Base-by-base conservation (phyloP, 2,888 invertebrate genomes). In the Eilema griseolum region DNA sequence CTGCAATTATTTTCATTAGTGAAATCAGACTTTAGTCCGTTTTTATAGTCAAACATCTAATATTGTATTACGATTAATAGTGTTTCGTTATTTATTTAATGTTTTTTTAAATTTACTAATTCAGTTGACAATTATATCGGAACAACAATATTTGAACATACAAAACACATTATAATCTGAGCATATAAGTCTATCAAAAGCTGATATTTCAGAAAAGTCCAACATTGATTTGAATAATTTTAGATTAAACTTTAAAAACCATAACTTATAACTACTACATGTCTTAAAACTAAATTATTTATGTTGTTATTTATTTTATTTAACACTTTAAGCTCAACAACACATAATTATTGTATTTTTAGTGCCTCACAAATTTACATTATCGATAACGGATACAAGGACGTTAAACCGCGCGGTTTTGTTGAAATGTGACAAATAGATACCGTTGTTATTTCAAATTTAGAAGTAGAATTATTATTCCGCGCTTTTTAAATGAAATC, bases 251-350 rank as follows among this genome's bases (percentile, higher is more conserved):
- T 74, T 67, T 79, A 68, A 69, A 69, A 68, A 61, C 33, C 61
- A 66, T 66, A 82, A 69, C 77, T 73, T 73, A 75, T 61, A 16
- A 70, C 69, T 79, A 71, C 64, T 79, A 71, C 64, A 46, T 52
- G 46, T 23, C 56, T 81, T 70, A 70, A 57, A 67, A 62, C 57
- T 63, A 59, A 41, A 62, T 80, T 74, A 77, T 76, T 75, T 62
- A 79, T 73, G 60, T 75, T 75, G 70, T 82, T 82, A 74, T 69
- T 77, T 70, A 28, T 68, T 82, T 76, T 74, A 75, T 72, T 81
- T 76, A 82, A 63, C 77, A 72, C 66, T 76, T 76, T 81, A 85
- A 86, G 84, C 84, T 86, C 85, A 86, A 86, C 82, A 79, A 75
- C 79, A 78, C 74, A 70, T 76, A 74, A 70, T 66, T 70, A 63